Percentiles rank a stretch among this genome's conserved stretches.
Conservation (phyloP, 2,797 vertebrate species). For the Euthynnus affinis region DNA sequence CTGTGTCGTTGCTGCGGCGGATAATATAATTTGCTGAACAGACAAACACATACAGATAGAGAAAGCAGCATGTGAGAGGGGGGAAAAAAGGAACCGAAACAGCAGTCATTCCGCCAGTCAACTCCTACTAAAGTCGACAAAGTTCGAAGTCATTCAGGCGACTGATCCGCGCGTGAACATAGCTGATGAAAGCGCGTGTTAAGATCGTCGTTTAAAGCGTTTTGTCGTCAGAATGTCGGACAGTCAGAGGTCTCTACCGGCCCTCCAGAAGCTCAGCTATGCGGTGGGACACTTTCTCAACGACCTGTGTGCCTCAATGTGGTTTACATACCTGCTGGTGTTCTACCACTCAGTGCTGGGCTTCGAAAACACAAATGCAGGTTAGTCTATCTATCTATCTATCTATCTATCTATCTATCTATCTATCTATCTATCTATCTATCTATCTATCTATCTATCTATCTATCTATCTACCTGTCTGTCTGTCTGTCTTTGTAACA, state of each 20-base stretch:
- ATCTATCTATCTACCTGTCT: too few relatives aligned
- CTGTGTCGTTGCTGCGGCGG: too few relatives aligned
- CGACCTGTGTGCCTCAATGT: slow-evolving; percentile 95
- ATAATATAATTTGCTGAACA: fast-evolving
- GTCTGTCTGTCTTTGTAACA: too few relatives aligned
- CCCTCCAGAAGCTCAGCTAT: slow-evolving; percentile 84
- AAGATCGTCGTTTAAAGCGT: fast-evolving
- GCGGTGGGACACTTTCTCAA: slow-evolving; percentile 94
- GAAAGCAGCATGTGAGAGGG: too few relatives aligned
- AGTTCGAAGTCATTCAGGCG: fast-evolving
- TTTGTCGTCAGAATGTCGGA: slow-evolving; percentile 68
- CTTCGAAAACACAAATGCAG: slow-evolving; percentile 88
- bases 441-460: too few relatives aligned
- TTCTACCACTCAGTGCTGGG: slow-evolving; percentile 93
- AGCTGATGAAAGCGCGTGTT: not conserved
- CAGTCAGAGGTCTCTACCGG: slow-evolving; percentile 59
- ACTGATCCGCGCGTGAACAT: too few relatives aligned
- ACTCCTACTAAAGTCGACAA: too few relatives aligned
- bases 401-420: not conserved
- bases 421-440: not conserved
- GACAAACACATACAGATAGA: not conserved
- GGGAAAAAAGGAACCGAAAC: slow-evolving; percentile 20
- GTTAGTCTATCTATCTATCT: slow-evolving; percentile 18
- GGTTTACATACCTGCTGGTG: slow-evolving; percentile 96
- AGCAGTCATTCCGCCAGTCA: not conserved